These are phyloP conservation scores for Pyrrhura leucotis DNA, from an alignment of 2,797 vertebrate species.

Conservation along the genomic window DNA sequence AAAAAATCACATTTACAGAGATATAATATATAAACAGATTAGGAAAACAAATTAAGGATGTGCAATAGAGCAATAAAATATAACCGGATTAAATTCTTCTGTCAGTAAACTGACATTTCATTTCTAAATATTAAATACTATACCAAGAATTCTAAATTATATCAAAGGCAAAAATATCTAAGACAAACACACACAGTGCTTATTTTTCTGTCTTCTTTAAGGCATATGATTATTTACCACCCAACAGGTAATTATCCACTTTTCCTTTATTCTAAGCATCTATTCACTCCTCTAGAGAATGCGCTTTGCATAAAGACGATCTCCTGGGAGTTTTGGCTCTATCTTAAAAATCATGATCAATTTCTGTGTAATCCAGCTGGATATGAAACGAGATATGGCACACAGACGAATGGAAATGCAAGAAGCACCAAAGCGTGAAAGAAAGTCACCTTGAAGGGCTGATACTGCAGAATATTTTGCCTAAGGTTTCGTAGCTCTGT, in stretches of 20 bases:
- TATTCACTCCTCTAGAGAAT: conserved; percentile 38
- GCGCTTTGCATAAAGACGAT: conserved; percentile 63
- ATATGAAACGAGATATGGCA: conserved; percentile 42
- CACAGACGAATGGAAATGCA: conserved; percentile 31
- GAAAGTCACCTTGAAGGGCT: conserved; percentile 73
- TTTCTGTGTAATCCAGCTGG: conserved; percentile 70
- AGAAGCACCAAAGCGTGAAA: conserved; percentile 67
- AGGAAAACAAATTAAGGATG: conserved; percentile 1
- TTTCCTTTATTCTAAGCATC: conserved; percentile 63
- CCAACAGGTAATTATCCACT: conserved; percentile 72
- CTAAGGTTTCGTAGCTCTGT: not conserved
- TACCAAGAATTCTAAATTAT: conserved; percentile 37
- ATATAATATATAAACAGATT: not conserved
- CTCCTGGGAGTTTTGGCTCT: conserved; percentile 53
- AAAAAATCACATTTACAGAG: not conserved
- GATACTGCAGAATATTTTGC: conserved; percentile 19
- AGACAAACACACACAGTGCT: conserved; percentile 21
- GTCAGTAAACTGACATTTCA: conserved; percentile 8
- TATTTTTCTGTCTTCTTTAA: conserved; percentile 60
- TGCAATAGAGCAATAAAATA: not conserved
- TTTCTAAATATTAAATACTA: conserved; percentile 26
- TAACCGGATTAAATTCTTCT: conserved; percentile 11
- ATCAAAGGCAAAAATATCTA: conserved; percentile 49
- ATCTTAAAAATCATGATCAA: conserved; percentile 62
- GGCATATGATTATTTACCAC: conserved; percentile 61